Base-by-base conservation (phyloP, 2,797 vertebrate genomes). In the Pantherophis alleghaniensis region DNA sequence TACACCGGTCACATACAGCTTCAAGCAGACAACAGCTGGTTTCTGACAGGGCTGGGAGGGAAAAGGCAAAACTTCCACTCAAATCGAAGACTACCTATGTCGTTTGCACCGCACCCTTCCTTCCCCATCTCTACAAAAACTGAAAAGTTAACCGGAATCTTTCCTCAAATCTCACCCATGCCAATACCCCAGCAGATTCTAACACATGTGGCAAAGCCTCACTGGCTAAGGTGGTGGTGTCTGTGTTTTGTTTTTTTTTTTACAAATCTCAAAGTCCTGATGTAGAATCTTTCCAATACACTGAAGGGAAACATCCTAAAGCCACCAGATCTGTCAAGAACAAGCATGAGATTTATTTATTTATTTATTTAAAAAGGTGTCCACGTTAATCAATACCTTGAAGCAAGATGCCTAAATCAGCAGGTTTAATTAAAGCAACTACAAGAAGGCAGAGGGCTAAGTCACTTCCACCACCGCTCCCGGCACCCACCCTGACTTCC, bases 61-160 rank as follows among this genome's bases (percentile, higher is more conserved):
- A 89, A 63, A n/a, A 93, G 90, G 91, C 59, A 87, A 93, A 94
- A 94, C 94, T 94, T 94, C 90, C 28, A 89, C 87, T 92, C 42
- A 91, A 69, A 91, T 91, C 28, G 42, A 86, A 22, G n/a, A 56
- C 87, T 91, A 37, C 28, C 74, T 60, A 51, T 57, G 74, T 22
- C 53, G 37, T 91, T 83, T 69, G 53, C 87, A 89, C n/a, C 22
- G 32, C 59, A 89, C 83, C 69, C 26, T 86, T 57, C 57, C 42
- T 87, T 88, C 79, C 47, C 22, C 55, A 79, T 32, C 63, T 59
- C 18, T 24, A 16, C 22, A 86, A 89, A 93, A 89, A 11, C 32
- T 60, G 55, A 89, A 42, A 94, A 93, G 90, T 94, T 90, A 87
- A 91, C 32, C 91, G 18, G 87, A 69, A 92, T 86, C 60, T 28